Evolutionary conservation across 2,888 invertebrate species (phyloP), one percentile per base, ranked within the genome.

Genomic region (Acronicta alni): DNA sequence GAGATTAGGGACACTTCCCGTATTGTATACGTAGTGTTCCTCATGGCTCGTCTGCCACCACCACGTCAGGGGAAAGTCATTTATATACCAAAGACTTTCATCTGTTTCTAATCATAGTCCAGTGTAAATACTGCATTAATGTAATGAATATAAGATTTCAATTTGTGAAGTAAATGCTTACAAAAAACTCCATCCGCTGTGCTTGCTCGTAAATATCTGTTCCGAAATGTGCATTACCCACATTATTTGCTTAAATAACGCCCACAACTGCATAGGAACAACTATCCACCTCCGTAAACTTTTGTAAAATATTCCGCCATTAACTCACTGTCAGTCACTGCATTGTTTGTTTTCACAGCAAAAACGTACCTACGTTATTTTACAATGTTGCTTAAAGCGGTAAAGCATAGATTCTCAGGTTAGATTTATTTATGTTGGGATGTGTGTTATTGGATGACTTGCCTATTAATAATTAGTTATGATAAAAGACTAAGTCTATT

Each of bases 241-340:
- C 17, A 42, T 54, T 42, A 42, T 63, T 63, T 66, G 30, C 15
- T 26, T 49, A 32, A 59, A 47, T 41, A 54, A 41, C 39, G 45
- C 17, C 55, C n/a, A 54, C 65, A 16, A 23, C 38, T 52, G 46
- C 66, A 56, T 44, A 41, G 64, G 10, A 70, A 64, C 48, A 41
- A 23, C 26, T 14, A 18, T 26, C 10, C 18, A 23, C 48, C 39
- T 64, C 49, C 12, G 14, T 17, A 53, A 55, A 48, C 38, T 32
- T 38, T 35, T 26, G 39, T 66, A 35, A 52, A 53, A 18, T 65
- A 65, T 66, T 53, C 18, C 23, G 41, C 47, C 43, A 38, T 67
- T 72, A 51, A 55, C 47, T 67, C 49, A 72, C 47, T 6, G 60
- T 51, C 72, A 47, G 46, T 67, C 18, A n/a, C 30, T 37, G 35